Conservation (phyloP, 2,888 invertebrate species). For the Drosophila atripex region DNA sequence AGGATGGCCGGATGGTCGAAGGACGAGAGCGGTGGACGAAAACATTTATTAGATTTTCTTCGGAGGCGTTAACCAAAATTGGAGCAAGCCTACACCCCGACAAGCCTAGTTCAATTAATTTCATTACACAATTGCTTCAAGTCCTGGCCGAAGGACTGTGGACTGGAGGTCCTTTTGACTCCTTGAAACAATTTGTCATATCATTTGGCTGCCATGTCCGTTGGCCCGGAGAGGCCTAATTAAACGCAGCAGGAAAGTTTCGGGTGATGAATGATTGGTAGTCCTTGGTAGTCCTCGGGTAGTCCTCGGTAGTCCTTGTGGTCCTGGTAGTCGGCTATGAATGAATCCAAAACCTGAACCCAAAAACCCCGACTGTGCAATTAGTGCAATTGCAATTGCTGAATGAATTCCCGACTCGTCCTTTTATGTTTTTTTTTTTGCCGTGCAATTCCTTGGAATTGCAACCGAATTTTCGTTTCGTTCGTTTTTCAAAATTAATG, state of each 20-base stretch:
- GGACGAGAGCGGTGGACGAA: slow-evolving; percentile 9
- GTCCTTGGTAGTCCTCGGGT: background rate
- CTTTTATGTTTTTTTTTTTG: slow-evolving; percentile 5
- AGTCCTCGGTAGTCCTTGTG: too few relatives aligned
- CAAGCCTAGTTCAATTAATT: slow-evolving; percentile 65
- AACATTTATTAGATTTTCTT: slow-evolving; percentile 70
- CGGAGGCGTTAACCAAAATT: slow-evolving; percentile 57
- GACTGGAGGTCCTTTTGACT: slow-evolving; percentile 11
- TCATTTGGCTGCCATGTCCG: slow-evolving; percentile 24
- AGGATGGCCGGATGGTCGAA: slow-evolving; percentile 38
- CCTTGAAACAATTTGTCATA: slow-evolving; percentile 72
- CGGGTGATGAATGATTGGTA: slow-evolving; percentile 32
- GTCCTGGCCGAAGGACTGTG: background rate
- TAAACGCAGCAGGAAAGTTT: slow-evolving; percentile 53
- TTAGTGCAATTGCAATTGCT: slow-evolving; percentile 61
- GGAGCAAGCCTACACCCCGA: slow-evolving; percentile 36
- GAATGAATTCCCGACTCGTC: slow-evolving; percentile 54
- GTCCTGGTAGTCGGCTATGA: slow-evolving; percentile 10
- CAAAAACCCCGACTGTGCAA: slow-evolving; percentile 56
- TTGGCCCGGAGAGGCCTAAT: slow-evolving; percentile 49
- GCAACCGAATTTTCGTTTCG: slow-evolving; percentile 30
- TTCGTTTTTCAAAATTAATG: slow-evolving; percentile 44
- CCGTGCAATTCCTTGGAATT: slow-evolving; percentile 57
- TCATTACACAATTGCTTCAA: slow-evolving; percentile 65
- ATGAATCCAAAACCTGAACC: slow-evolving; percentile 23